Evolutionary conservation across 2,888 invertebrate genomes (phyloP).

Genomic region (Habrosyne pyritoides): DNA sequence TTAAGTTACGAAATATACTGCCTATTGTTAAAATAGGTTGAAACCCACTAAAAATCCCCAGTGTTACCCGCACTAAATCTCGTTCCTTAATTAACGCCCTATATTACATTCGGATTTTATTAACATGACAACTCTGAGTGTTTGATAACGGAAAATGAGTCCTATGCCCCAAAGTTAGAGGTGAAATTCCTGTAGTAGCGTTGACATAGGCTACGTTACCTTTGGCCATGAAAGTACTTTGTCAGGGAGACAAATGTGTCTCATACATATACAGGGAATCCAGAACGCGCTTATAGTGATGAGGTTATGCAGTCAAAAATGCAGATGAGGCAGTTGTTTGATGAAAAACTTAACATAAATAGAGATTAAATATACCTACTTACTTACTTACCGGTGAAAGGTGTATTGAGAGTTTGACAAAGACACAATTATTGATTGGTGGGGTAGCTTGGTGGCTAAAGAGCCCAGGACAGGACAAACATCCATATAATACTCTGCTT

Average conservation of each 20-base stretch:
- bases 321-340: slow-evolving; percentile 30
- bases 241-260: slow-evolving; percentile 62
- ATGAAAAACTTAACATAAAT: neutral
- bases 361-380: slow-evolving; percentile 22
- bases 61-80: slow-evolving; percentile 39
- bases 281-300: slow-evolving; percentile 39
- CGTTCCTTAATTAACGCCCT: slow-evolving; percentile 57
- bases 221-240: slow-evolving; percentile 57
- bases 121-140: slow-evolving; percentile 39
- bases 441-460: too few species aligned
- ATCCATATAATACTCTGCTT: too few species aligned
- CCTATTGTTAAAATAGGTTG: slow-evolving; percentile 21
- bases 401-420: neutral
- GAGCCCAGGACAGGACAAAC: too few species aligned
- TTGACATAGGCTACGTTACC: slow-evolving; percentile 36
- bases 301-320: slow-evolving; percentile 25
- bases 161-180: slow-evolving; percentile 15
- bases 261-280: slow-evolving; percentile 53
- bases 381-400: slow-evolving; percentile 3
- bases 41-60: slow-evolving; percentile 30
- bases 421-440: too few species aligned
- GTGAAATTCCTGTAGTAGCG: slow-evolving; percentile 13
- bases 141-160: slow-evolving; percentile 17
- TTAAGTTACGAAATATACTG: neutral
- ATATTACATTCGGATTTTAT: slow-evolving; percentile 55